Conservation (phyloP, 2,888 invertebrate species). For the Petrolisthes cinctipes region DNA sequence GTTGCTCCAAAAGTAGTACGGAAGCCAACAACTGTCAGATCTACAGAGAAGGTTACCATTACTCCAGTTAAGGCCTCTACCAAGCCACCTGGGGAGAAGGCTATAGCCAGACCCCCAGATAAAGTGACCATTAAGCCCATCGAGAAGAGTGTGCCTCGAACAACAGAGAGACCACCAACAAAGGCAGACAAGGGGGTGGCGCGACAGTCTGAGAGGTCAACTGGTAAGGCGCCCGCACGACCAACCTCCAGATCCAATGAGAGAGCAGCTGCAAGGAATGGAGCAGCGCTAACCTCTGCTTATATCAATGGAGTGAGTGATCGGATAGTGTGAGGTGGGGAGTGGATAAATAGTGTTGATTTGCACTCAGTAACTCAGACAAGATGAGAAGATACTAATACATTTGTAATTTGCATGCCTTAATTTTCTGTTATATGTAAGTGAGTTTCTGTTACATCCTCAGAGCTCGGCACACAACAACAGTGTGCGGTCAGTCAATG, state of each 20-base stretch:
- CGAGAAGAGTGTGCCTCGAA: slow-evolving; percentile 12
- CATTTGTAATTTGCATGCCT: too few relatives aligned
- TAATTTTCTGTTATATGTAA: too few relatives aligned
- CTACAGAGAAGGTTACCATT: slow-evolving; percentile 4
- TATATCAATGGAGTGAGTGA: slow-evolving; percentile 22
- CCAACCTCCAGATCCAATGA: not conserved
- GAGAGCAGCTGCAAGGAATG: not conserved
- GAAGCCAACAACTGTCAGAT: not conserved
- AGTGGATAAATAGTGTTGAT: too few relatives aligned
- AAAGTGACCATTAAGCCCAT: slow-evolving; percentile 12
- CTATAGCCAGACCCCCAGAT: slow-evolving; percentile 39
- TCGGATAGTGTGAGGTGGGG: too few relatives aligned
- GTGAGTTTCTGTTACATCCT: too few relatives aligned
- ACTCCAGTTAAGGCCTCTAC: slow-evolving; percentile 2
- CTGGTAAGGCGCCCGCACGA: not conserved
- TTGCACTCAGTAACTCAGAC: too few relatives aligned
- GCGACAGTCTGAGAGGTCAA: not conserved
- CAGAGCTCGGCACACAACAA: not conserved
- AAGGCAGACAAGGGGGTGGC: slow-evolving; percentile 4
- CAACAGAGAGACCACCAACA: not conserved
- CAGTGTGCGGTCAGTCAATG: not conserved
- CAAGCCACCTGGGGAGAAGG: slow-evolving; percentile 28
- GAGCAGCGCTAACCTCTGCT: not conserved
- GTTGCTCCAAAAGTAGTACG: not conserved
- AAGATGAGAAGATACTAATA: too few relatives aligned